Base-by-base conservation (phyloP, 2,113 vertebrate species). In the Onychostruthus taczanowskii region DNA sequence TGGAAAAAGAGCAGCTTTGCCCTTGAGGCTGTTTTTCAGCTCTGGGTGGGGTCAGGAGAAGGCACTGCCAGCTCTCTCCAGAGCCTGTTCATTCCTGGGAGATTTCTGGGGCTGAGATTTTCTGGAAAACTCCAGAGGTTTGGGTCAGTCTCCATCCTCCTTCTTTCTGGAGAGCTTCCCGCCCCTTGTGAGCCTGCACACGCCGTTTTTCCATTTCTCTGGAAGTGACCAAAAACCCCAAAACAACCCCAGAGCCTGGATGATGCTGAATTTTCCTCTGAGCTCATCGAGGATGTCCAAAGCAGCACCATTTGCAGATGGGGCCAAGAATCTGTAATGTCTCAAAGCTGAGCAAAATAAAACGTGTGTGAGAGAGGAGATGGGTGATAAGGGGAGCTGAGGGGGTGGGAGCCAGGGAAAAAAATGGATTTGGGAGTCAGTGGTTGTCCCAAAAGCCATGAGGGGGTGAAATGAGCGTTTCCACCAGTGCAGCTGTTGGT, bases 211-310 rank as follows among this genome's bases (percentile, higher is more conserved):
- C 92, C 94, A 91, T 72, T 56, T 21, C 94, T 93, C 90, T 76
- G 27, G 63, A 53, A 88, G 41, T 50, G 61, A 79, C 80, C 68
- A 80, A 66, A 76, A 83, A 18, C 62, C 90, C 81, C 69, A 18
- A 90, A 62, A 28, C 72, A 88, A 35, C 14, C 47, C 55, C 84
- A 9, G 43, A 7, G 50, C 55, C 56, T 35, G 84, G 85, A 90
- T 93, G 93, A 93, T 86, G 96, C 17, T 88, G 87, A 44, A 83
- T 97, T 96, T 96, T 96, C 95, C 92, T 94, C 84, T 83, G 90
- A 91, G 87, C 67, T 95, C 86, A 80, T 84, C 87, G 64, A 70
- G 31, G 72, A 55, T 90, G 63, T 83, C 59, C 78, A 56, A 84
- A 91, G 82, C 62, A 84, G 84, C 78, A 56, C 62, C 80, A 55